phyloP scores from a whole-genome alignment of 2,797 vertebrate genomes.

The Periparus ater region DNA sequence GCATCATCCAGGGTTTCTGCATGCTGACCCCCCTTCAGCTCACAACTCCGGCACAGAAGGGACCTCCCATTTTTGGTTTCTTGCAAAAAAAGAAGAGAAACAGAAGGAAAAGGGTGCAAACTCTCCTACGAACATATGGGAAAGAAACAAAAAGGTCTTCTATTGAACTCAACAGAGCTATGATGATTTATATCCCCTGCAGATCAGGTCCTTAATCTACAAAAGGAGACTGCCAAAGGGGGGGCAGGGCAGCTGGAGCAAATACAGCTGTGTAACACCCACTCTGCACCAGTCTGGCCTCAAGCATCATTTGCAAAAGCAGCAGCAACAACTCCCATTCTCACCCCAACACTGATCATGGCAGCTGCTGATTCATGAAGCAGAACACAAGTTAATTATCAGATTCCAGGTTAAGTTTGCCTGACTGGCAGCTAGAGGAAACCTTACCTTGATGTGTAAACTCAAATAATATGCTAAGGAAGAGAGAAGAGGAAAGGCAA shows the following conservation, averaged over 20 bases:
- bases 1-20: not conserved
- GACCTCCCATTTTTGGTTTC: not conserved
- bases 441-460: not conserved
- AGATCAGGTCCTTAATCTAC: not conserved
- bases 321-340: not conserved
- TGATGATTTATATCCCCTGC: not conserved
- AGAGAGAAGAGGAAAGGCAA: not conserved
- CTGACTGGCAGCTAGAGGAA: not conserved
- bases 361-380: not conserved
- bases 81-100: not conserved
- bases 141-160: not conserved
- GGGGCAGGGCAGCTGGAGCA: not conserved
- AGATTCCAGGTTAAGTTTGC: not conserved
- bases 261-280: not conserved
- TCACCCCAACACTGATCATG: not conserved
- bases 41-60: not conserved
- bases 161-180: not conserved
- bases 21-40: not conserved
- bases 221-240: not conserved
- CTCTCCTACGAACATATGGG: fast-evolving
- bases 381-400: constrained; percentile 25
- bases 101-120: not conserved
- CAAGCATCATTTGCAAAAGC: not conserved
- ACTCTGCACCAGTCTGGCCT: not conserved
- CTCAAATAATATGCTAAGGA: not conserved